These are phyloP conservation scores for Tympanoctomys barrerae DNA, from an alignment of 2,797 vertebrate species.

Conservation along the genomic window DNA sequence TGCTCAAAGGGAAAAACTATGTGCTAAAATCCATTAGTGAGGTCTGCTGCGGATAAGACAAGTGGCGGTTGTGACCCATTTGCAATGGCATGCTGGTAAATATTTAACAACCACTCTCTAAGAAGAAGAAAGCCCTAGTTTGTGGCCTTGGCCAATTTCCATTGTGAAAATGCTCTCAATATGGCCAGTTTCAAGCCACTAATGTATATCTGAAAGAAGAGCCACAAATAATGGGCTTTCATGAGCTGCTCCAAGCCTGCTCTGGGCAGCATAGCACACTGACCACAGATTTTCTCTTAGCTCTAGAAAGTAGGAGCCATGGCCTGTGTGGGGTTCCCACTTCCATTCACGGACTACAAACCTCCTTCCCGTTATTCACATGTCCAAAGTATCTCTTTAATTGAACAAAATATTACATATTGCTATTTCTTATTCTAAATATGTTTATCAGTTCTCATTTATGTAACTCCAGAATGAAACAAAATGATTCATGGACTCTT, in stretches of 20 bases:
- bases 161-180: not conserved
- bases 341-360: not conserved
- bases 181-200: not conserved
- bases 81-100: not conserved
- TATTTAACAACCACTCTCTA: not conserved
- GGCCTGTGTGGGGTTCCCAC: not conserved
- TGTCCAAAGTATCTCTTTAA: not conserved
- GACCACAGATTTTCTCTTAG: not conserved
- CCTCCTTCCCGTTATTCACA: not conserved
- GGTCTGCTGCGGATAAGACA: too few relatives aligned
- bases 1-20: not conserved
- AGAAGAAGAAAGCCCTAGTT: not conserved
- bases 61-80: not conserved
- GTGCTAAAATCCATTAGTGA: not conserved
- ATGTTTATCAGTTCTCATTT: not conserved
- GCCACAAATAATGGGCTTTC: accelerated
- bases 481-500: not conserved
- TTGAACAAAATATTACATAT: not conserved
- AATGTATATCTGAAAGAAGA: not conserved
- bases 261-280: not conserved
- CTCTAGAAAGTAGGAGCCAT: not conserved
- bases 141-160: not conserved
- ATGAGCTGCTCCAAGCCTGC: accelerated
- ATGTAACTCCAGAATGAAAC: not conserved
- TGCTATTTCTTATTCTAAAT: not conserved